Evolutionary conservation across 2,797 vertebrate genomes (phyloP).

Genomic region (Percopsis omiscomaycus): DNA sequence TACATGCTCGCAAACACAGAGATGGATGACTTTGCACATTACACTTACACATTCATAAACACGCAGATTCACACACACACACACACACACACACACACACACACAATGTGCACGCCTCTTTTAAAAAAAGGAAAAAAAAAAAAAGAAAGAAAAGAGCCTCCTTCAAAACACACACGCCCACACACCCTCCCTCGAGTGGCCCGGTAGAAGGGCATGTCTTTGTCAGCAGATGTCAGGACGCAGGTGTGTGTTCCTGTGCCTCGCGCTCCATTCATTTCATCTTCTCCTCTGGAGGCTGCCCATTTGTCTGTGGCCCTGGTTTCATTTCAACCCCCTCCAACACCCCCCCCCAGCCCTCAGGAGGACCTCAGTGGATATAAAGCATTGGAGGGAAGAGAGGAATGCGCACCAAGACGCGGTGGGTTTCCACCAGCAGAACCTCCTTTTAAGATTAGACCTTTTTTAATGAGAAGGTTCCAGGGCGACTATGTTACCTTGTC

Average conservation of each 20-base stretch:
- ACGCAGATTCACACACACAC: slow-evolving; percentile 25
- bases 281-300: slow-evolving; percentile 69
- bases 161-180: slow-evolving; percentile 18
- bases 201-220: slow-evolving; percentile 75
- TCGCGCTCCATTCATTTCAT: slow-evolving; percentile 72
- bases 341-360: slow-evolving; percentile 5
- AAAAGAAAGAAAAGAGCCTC: background rate
- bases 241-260: slow-evolving; percentile 75
- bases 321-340: slow-evolving; percentile 68
- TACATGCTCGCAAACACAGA: no score
- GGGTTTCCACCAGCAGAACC: slow-evolving; percentile 22
- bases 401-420: slow-evolving; percentile 38
- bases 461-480: slow-evolving; percentile 38
- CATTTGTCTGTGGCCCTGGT: slow-evolving; percentile 72
- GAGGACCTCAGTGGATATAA: slow-evolving; percentile 59
- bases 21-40: no score
- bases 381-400: slow-evolving; percentile 45
- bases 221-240: slow-evolving; percentile 79
- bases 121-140: slow-evolving; percentile 27
- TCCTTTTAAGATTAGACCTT: slow-evolving; percentile 45
- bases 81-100: slow-evolving; percentile 14
- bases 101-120: slow-evolving; percentile 54
- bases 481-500: slow-evolving; percentile 1
- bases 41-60: slow-evolving; percentile 42
- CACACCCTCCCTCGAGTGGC: slow-evolving; percentile 55